These are phyloP conservation scores for Xylota segnis DNA, from an alignment of 2,888 invertebrate species.

Conservation along the genomic window DNA sequence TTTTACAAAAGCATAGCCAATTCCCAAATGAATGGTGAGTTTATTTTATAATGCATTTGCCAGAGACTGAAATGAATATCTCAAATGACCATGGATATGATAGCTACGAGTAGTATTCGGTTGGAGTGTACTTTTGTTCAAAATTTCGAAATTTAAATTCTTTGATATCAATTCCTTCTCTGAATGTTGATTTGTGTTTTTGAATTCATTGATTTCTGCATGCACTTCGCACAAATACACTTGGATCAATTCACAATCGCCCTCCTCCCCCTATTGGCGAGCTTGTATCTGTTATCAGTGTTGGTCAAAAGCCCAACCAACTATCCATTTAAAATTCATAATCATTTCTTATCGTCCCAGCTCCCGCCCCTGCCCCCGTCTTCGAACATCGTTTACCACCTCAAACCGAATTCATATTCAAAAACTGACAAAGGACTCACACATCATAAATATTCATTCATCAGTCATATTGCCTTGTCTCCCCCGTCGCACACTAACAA, in stretches of 20 bases:
- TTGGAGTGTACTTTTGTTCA: background rate
- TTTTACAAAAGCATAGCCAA: background rate
- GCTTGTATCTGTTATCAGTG: background rate
- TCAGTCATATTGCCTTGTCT: background rate
- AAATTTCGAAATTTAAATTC: conserved; percentile 22
- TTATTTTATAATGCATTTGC: conserved; percentile 6
- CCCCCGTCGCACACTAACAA: too few relatives aligned
- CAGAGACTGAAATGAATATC: background rate
- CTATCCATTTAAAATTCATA: conserved; percentile 7
- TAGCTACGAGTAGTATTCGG: background rate
- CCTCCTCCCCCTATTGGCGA: background rate
- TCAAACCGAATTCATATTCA: background rate
- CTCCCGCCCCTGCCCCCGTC: background rate
- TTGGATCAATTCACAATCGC: conserved; percentile 5
- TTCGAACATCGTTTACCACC: background rate
- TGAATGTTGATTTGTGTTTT: background rate
- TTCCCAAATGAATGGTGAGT: background rate
- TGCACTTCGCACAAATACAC: background rate
- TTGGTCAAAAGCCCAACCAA: background rate
- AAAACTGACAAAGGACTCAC: conserved; percentile 46
- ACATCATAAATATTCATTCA: conserved; percentile 45
- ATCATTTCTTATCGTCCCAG: background rate
- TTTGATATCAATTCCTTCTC: conserved; percentile 7
- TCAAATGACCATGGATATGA: conserved; percentile 10
- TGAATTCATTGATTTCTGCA: background rate